A percentile compares a stretch with the other conserved stretches of the same genome.
These are phyloP conservation scores for Sylvia atricapilla DNA, from an alignment of 2,113 vertebrate genomes.

Conservation along the genomic window DNA sequence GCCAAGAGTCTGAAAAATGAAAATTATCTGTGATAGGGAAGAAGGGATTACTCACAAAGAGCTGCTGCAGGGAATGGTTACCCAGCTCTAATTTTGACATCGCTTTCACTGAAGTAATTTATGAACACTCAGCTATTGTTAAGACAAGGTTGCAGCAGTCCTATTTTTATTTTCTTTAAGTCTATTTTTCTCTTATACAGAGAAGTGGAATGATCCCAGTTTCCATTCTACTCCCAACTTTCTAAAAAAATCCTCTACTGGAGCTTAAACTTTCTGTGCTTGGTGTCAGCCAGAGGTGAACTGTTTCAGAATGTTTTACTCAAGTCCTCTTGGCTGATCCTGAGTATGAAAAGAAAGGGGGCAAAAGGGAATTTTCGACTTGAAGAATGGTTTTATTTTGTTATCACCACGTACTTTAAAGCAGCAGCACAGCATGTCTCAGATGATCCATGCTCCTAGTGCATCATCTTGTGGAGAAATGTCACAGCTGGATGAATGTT, in stretches of 20 bases:
- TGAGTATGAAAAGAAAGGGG: background rate
- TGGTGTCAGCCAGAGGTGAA: slow-evolving; percentile 13
- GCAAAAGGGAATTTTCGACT: background rate
- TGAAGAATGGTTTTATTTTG: background rate
- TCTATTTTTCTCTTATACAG: background rate
- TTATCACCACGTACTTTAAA: background rate
- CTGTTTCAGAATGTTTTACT: background rate
- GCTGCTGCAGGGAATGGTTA: background rate
- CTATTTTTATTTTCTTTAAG: background rate
- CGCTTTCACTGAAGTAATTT: background rate
- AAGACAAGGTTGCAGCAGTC: background rate
- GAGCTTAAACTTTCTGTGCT: background rate
- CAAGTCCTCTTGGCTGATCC: background rate
- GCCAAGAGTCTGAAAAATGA: background rate
- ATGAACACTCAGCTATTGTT: background rate
- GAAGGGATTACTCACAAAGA: background rate
- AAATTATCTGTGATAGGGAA: background rate
- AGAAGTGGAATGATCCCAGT: background rate
- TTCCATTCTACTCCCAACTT: background rate
- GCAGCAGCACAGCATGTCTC: background rate
- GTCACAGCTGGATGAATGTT: background rate
- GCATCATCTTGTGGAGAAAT: background rate
- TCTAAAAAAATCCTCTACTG: background rate
- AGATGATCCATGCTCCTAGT: background rate
- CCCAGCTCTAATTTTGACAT: background rate